Conservation (phyloP, 1,140 invertebrate species). For the Hermetia illucens region DNA sequence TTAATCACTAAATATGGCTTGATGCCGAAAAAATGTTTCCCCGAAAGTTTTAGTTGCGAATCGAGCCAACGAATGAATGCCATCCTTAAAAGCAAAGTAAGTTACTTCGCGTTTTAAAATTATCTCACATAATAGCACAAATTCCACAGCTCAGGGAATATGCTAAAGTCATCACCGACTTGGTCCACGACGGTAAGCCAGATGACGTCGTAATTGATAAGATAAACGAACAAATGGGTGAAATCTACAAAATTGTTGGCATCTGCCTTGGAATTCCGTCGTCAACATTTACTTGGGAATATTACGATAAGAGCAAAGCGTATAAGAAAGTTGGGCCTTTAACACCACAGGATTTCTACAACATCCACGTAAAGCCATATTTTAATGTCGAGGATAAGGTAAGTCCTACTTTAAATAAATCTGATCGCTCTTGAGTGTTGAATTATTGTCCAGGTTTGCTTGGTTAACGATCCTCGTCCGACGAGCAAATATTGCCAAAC, state of each 20-base stretch:
- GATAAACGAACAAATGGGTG: constrained; percentile 52
- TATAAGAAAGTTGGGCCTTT: constrained; percentile 63
- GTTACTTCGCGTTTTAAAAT: background rate
- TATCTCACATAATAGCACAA: background rate
- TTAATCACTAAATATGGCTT: constrained; percentile 74
- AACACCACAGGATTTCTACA: constrained; percentile 67
- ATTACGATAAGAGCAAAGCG: constrained; percentile 72
- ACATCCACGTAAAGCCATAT: constrained; percentile 58
- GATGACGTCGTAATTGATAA: constrained; percentile 33
- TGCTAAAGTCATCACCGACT: constrained; percentile 49
- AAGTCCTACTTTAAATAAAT: constrained; percentile 9
- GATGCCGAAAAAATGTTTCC: constrained; percentile 76
- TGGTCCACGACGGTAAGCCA: constrained; percentile 36
- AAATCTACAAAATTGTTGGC: constrained; percentile 68
- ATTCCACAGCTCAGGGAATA: constrained; percentile 57
- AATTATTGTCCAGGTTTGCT: too few relatives aligned
- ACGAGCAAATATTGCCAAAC: constrained; percentile 57
- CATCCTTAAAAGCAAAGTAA: constrained; percentile 66
- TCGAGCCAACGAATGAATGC: constrained; percentile 56
- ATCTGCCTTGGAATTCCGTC: constrained; percentile 68
- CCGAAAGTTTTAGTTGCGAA: constrained; percentile 66
- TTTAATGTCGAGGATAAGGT: constrained; percentile 78
- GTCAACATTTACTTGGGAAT: constrained; percentile 72
- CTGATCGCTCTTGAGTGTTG: background rate
- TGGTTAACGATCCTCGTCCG: constrained; percentile 72